Base-by-base conservation (phyloP, 53 echinoderm and acorn worm species). In the Glandiceps talaboti region DNA sequence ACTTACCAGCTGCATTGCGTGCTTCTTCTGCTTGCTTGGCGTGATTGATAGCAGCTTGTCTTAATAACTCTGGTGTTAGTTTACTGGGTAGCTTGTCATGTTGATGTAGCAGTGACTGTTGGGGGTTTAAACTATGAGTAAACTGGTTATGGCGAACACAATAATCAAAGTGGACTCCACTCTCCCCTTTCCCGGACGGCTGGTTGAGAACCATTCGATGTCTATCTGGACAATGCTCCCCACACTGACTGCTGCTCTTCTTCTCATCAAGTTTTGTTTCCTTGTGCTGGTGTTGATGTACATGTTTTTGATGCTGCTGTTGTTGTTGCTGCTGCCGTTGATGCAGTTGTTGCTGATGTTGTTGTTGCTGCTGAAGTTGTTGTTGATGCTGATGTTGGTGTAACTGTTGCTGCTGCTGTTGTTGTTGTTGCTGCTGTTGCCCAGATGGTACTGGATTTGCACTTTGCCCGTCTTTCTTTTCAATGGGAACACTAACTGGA, bases 301-400 rank as follows among this genome's bases (percentile, higher is more conserved):
- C 6, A 12, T 45, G 64, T 45, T 45, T 45, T n/a, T n/a, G n/a
- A n/a, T n/a, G n/a, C n/a, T n/a, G n/a, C n/a, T n/a, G n/a, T n/a
- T n/a, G n/a, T n/a, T n/a, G n/a, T n/a, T n/a, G n/a, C n/a, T n/a
- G n/a, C n/a, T n/a, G n/a, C n/a, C n/a, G n/a, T n/a, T n/a, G n/a
- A n/a, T n/a, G n/a, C n/a, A n/a, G n/a, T n/a, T n/a, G n/a, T n/a
- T n/a, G n/a, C n/a, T n/a, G n/a, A n/a, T n/a, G n/a, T n/a, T n/a
- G n/a, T n/a, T n/a, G n/a, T n/a, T n/a, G n/a, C n/a, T n/a, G n/a
- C n/a, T n/a, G n/a, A n/a, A 0, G 76, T 25, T 31, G 31, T 76
- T 76, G 76, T 30, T 76, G 76, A n/a, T n/a, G n/a, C 26, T 76
- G 76, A 76, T 30, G 31, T n/a, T 76, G 76, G 6, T 76, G 29